Base-by-base conservation (phyloP, 2,888 invertebrate genomes). In the Venustoraphidia nigricollis region DNA sequence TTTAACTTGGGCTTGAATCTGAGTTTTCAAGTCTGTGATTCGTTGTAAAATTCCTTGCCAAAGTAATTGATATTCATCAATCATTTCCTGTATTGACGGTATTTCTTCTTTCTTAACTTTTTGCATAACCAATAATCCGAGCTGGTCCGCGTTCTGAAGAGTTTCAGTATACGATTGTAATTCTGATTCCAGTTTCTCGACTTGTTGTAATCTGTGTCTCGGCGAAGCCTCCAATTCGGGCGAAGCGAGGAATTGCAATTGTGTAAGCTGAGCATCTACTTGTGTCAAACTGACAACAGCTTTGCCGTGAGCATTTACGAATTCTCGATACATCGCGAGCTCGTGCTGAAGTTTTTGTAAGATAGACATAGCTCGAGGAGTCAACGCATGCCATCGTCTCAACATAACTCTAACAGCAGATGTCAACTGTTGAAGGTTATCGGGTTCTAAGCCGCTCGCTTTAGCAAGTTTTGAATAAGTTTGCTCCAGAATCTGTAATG, bases 191-290 rank as follows among this genome's bases (percentile, higher is more conserved):
- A 81, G 62, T 2, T 66, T 60, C 49, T 71, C 68, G 13, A 81
- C 59, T 50, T 66, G 65, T 39, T 64, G 62, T n/a, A 67, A 56
- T 50, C 62, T 63, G 43, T 62, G 62, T 64, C 65, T 53, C 58
- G 71, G 55, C 57, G 72, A 51, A 43, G 67, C 56, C 61, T 70
- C 59, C 64, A 75, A 54, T 56, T 67, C 53, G 58, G 74, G 57
- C 54, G 65, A 53, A 1, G 75, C 68, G 2, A 83, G 67, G 55
- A 79, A 79, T 56, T 84, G 72, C 3, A 83, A 65, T 49, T 84
- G 74, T 0, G 84, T 84, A 11, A 90, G 66, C 37, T 79, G 70
- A 0, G 82, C 81, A 56, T 88, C 85, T 1, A 85, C 73, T 55
- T 79, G 77, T 0, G 81, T 81, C 17, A 89, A 63, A 3, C 78